phyloP scores from a whole-genome alignment of 2,888 invertebrate species.

The Sinodicranocentrus sp. region DNA sequence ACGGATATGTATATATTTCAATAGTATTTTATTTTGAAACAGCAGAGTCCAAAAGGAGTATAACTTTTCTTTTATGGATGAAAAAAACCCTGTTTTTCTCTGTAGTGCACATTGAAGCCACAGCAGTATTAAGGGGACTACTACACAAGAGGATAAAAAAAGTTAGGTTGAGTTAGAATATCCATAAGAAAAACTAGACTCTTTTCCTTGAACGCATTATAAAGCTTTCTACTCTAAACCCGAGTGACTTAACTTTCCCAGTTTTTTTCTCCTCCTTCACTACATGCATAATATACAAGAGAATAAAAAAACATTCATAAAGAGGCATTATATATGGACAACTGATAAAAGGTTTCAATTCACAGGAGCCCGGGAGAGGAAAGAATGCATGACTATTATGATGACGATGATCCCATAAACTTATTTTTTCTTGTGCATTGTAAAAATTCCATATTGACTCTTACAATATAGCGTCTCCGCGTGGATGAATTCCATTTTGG shows the following conservation, averaged over 20 bases:
- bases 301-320: constrained; percentile 15
- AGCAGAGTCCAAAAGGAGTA: too few species aligned
- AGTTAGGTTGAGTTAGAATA: too few species aligned
- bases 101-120: too few species aligned
- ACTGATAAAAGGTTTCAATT: constrained; percentile 57
- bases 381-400: constrained; percentile 29
- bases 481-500: constrained; percentile 3
- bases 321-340: constrained; percentile 12
- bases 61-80: too few species aligned
- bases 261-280: background rate
- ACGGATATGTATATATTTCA: too few species aligned
- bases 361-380: constrained; percentile 8
- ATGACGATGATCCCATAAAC: constrained; percentile 25
- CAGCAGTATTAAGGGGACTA: too few species aligned
- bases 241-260: background rate
- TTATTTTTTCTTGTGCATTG: constrained; percentile 46
- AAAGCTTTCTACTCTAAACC: constrained; percentile 23
- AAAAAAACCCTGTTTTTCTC: too few species aligned
- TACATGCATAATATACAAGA: background rate
- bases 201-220: too few species aligned
- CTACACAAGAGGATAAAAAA: too few species aligned
- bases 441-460: constrained; percentile 49
- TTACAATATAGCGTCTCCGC: background rate
- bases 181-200: constrained; percentile 43
- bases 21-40: too few species aligned